Base-by-base conservation (phyloP, 2,888 invertebrate species). In the Cosmorhoe ocellata region DNA sequence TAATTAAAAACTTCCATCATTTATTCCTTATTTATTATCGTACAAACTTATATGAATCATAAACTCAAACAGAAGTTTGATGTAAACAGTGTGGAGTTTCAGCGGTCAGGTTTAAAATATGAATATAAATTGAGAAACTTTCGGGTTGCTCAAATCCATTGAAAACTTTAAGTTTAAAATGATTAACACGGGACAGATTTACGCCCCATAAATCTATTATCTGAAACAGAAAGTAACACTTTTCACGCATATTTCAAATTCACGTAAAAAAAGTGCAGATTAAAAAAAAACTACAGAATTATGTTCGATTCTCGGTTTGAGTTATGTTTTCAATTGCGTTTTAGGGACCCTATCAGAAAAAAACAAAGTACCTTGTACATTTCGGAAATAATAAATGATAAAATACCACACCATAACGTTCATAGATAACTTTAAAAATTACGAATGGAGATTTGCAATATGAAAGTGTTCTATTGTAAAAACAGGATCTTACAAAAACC, bases 51-150 rank as follows among this genome's bases (percentile, higher is more conserved):
- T 64, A 62, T 68, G 67, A 67, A 71, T 67, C 67, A 64, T 59
- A 59, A 69, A 69, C 69, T 60, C 66, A 58, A 53, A 61, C 61
- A 55, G 65, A 84, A 81, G 63, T 80, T 80, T 71, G 70, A 74
- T 77, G 73, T 78, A 80, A 82, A 80, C 79, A 78, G 68, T 71
- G 56, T 65, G 51, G 47, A 69, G 76, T 77, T 78, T 79, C 64
- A 69, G 63, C 74, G 79, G 78, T 77, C 77, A 77, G 77, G 76
- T 78, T 80, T 83, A 79, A 85, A 85, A 85, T 86, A 87, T 87
- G 84, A 86, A 87, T 87, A 87, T 84, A 85, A 84, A 86, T 87
- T 82, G 81, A 65, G 71, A 84, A 87, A 87, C 74, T 87, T 87
- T 80, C 63, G 81, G 82, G 81, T 76, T 74, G 76, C 73, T 79